Conservation (phyloP, 2,888 invertebrate species). For the Eupithecia abbreviata region DNA sequence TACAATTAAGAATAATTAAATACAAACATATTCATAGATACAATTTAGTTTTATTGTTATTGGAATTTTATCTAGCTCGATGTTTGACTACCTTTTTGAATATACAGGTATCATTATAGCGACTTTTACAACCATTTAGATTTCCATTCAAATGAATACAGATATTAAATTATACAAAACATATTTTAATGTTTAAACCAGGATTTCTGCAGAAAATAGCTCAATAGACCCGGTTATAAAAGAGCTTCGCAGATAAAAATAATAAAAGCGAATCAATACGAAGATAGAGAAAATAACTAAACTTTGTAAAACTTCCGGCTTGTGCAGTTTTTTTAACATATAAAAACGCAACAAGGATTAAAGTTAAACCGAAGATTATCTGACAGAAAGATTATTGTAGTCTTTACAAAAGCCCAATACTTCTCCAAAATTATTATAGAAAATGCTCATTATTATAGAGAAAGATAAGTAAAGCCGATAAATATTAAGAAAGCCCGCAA, state of each 20-base stretch:
- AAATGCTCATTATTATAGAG: not conserved
- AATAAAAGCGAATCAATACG: not conserved
- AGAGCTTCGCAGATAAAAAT: not conserved
- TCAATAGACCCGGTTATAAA: not conserved
- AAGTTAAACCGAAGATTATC: not conserved
- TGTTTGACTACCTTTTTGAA: constrained; percentile 17
- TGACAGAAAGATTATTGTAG: not conserved
- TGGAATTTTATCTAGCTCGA: constrained; percentile 26
- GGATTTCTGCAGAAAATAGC: not conserved
- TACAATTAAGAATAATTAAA: constrained; percentile 7
- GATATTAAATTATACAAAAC: not conserved
- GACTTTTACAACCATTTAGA: not conserved
- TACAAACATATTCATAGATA: constrained; percentile 11
- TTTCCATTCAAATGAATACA: not conserved
- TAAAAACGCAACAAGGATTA: not conserved
- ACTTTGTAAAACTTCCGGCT: not conserved
- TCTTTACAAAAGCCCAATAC: not conserved
- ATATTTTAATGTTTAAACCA: not conserved
- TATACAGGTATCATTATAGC: constrained; percentile 25
- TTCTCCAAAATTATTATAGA: not conserved
- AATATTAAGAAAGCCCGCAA: not conserved
- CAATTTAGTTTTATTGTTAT: constrained; percentile 25
- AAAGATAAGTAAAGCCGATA: not conserved
- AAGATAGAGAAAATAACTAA: not conserved
- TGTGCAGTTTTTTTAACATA: not conserved